phyloP scores from a whole-genome alignment of 2,113 vertebrate genomes.

The Erinaceus europaeus region DNA sequence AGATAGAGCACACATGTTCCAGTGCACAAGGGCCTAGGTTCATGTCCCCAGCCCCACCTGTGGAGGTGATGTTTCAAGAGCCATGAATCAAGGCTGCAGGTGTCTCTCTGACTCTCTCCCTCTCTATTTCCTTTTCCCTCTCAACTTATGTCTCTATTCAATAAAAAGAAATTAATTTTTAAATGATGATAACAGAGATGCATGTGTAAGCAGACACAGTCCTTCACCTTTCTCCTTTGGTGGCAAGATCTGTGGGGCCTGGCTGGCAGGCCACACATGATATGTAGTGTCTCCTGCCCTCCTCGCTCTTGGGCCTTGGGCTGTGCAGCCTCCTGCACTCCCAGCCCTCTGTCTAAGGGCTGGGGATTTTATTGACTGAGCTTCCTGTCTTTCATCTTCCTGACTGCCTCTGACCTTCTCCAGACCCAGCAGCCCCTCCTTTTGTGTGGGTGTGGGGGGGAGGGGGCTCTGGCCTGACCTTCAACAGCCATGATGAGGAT shows the following conservation, averaged over 20 bases:
- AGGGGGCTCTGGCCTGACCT: not conserved
- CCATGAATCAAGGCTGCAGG: too few relatives aligned
- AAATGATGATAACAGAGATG: not conserved
- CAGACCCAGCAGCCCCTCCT: not conserved
- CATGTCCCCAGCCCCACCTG: too few relatives aligned
- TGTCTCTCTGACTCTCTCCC: too few relatives aligned
- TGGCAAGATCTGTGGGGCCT: not conserved
- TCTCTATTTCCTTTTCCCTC: too few relatives aligned
- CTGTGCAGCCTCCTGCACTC: not conserved
- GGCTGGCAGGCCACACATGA: fast-evolving
- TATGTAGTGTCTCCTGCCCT: too few relatives aligned
- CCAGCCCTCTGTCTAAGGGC: not conserved
- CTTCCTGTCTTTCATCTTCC: constrained; percentile 17
- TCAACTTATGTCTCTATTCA: too few relatives aligned
- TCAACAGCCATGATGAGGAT: not conserved
- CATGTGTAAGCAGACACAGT: not conserved
- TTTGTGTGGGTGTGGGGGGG: too few relatives aligned
- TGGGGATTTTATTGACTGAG: not conserved
- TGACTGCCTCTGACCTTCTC: constrained; percentile 1
- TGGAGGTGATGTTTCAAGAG: too few relatives aligned
- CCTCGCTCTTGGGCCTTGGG: not conserved
- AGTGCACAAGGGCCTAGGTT: too few relatives aligned
- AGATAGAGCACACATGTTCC: too few relatives aligned
- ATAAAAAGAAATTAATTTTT: too few relatives aligned
- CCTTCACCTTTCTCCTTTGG: not conserved